Evolutionary conservation across 2,888 invertebrate genomes (phyloP).

Genomic region (Phrixothrix hirtus): DNA sequence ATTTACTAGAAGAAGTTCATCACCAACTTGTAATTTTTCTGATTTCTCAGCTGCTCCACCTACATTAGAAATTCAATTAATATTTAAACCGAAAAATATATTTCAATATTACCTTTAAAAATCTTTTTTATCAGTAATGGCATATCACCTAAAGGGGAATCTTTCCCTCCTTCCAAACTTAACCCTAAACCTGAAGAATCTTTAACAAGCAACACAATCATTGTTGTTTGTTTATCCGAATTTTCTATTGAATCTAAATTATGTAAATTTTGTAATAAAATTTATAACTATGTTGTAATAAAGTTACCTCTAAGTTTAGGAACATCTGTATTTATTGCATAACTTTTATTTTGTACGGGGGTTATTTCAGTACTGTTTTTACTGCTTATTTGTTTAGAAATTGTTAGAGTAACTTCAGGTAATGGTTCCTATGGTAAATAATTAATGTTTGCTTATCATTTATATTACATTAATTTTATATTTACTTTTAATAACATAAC

Average conservation of each 20-base stretch:
- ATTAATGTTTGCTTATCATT: conserved; percentile 4
- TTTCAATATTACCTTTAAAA: conserved; percentile 74
- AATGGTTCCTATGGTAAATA: conserved; percentile 40
- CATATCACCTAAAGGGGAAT: conserved; percentile 86
- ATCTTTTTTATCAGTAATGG: conserved; percentile 91
- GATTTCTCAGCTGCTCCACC: conserved; percentile 90
- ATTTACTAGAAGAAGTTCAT: conserved; percentile 84
- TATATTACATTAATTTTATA: not conserved
- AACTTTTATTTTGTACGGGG: not conserved
- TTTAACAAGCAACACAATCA: conserved; percentile 62
- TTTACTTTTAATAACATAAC: conserved; percentile 82
- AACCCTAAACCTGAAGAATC: conserved; percentile 91
- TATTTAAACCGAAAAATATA: conserved; percentile 3
- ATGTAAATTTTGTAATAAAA: not conserved
- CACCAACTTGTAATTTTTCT: conserved; percentile 80
- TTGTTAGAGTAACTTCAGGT: conserved; percentile 43
- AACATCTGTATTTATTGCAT: not conserved
- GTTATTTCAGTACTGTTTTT: not conserved
- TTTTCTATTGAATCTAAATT: not conserved
- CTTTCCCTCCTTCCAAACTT: conserved; percentile 91
- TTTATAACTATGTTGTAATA: not conserved
- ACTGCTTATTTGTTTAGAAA: conserved; percentile 30
- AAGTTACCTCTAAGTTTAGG: not conserved
- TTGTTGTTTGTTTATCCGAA: not conserved
- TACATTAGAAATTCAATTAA: conserved; percentile 47